Base-by-base conservation (phyloP, 2,888 invertebrate species). In the Ichneumon xanthorius region DNA sequence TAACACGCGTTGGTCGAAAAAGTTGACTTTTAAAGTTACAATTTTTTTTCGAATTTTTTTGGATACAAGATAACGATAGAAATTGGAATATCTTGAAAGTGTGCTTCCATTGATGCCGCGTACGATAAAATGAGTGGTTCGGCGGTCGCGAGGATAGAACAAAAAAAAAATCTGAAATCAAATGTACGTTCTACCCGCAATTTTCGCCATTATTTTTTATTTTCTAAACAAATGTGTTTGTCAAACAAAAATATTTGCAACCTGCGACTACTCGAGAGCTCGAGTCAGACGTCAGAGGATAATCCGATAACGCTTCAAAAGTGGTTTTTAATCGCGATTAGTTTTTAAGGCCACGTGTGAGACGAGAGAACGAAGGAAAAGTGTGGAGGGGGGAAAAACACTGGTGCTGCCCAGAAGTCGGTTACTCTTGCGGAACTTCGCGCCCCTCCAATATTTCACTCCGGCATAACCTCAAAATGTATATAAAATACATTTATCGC, bases 101-200 rank as follows among this genome's bases (percentile, higher is more conserved):
- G 85, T 76, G 86, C 78, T 86, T 89, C 82, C 84, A 73, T 58
- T 72, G 83, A 86, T 58, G 70, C 26, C 79, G n/a, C 53, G 67
- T 73, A 75, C 73, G 70, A 85, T 72, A 33, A 71, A 0, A 55
- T 30, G 50, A 33, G 33, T 19, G 30, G 30, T 22, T 63, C 48
- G 53, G 55, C 58, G 50, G 37, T 58, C n/a, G 72, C 45, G 40
- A 72, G 50, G 14, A 65, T 2, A 11, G 22, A 65, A 65, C 55
- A 53, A 55, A 26, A 48, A 78, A 30, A 63, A 67, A 68, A 65
- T 71, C 76, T 72, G 55, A 67, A 71, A 73, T 81, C 72, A 68
- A 81, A 73, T 58, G 16, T 48, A 63, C 14, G 50, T 40, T 53
- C 58, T 40, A 65, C 67, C 61, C 78, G 72, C 61, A 16, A 33